Percentiles rank a stretch among this genome's conserved stretches.
phyloP scores from a whole-genome alignment of 2,888 invertebrate species.

The Erynnis tages region DNA sequence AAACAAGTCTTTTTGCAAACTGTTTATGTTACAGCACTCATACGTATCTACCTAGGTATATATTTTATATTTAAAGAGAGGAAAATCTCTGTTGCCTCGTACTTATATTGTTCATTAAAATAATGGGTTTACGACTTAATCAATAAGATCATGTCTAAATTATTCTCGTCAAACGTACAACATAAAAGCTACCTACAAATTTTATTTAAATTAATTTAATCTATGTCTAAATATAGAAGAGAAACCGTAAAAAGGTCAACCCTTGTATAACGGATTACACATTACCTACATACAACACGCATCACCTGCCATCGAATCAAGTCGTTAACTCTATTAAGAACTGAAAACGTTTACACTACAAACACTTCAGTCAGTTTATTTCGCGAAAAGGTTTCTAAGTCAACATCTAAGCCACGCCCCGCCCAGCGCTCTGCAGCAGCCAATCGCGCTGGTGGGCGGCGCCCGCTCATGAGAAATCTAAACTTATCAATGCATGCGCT shows the following conservation, averaged over 20 bases:
- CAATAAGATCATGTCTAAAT: too few relatives aligned
- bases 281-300: not conserved
- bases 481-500: slow-evolving; percentile 41
- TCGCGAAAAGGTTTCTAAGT: slow-evolving; percentile 64
- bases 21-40: too few relatives aligned
- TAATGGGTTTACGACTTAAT: too few relatives aligned
- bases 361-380: slow-evolving; percentile 25
- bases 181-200: too few relatives aligned
- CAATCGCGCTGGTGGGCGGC: slow-evolving; percentile 74
- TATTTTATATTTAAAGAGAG: too few relatives aligned
- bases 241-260: not conserved
- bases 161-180: too few relatives aligned
- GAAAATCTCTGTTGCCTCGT: too few relatives aligned
- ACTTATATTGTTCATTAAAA: too few relatives aligned
- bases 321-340: not conserved
- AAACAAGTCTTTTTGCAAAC: too few relatives aligned
- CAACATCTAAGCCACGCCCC: slow-evolving; percentile 71
- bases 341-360: slow-evolving; percentile 17
- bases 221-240: not conserved
- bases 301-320: not conserved
- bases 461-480: slow-evolving; percentile 57
- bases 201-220: too few relatives aligned
- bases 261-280: not conserved
- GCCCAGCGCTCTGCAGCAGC: slow-evolving; percentile 65
- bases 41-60: too few relatives aligned